These are phyloP conservation scores for Epistrophella euchroma DNA, from an alignment of 2,888 invertebrate species.

Conservation along the genomic window DNA sequence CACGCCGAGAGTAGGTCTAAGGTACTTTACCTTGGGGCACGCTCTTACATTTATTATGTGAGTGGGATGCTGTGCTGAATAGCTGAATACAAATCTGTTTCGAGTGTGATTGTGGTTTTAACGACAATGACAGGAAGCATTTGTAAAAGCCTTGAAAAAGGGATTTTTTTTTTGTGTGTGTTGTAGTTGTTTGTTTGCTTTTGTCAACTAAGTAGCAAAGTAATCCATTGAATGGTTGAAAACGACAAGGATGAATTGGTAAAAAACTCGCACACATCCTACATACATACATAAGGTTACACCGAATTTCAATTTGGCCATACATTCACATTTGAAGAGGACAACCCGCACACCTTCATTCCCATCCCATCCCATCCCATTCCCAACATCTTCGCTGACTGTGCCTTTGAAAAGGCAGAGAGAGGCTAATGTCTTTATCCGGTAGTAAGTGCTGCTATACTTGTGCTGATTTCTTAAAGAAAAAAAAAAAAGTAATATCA, in stretches of 20 bases:
- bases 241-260: constrained; percentile 57
- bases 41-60: constrained; percentile 3
- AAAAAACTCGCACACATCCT: constrained; percentile 54
- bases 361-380: neutral
- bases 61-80: constrained; percentile 36
- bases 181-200: constrained; percentile 16
- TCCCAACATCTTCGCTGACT: neutral
- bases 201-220: constrained; percentile 32
- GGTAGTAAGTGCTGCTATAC: constrained; percentile 52
- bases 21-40: constrained; percentile 17
- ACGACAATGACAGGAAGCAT: constrained; percentile 55
- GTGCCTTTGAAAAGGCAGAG: neutral
- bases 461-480: constrained; percentile 68
- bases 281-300: constrained; percentile 33
- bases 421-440: constrained; percentile 55
- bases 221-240: constrained; percentile 41
- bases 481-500: constrained; percentile 64
- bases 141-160: constrained; percentile 35
- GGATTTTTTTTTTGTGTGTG: neutral
- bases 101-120: constrained; percentile 63
- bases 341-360: neutral
- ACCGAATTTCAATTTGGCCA: constrained; percentile 69
- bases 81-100: constrained; percentile 33
- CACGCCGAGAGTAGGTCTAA: constrained; percentile 3
- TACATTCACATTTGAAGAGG: constrained; percentile 45